Evolutionary conservation across 64 coral and sea anemone species (phyloP), one percentile per base, ranked within the genome.

Genomic region (Actinia tenebrosa): DNA sequence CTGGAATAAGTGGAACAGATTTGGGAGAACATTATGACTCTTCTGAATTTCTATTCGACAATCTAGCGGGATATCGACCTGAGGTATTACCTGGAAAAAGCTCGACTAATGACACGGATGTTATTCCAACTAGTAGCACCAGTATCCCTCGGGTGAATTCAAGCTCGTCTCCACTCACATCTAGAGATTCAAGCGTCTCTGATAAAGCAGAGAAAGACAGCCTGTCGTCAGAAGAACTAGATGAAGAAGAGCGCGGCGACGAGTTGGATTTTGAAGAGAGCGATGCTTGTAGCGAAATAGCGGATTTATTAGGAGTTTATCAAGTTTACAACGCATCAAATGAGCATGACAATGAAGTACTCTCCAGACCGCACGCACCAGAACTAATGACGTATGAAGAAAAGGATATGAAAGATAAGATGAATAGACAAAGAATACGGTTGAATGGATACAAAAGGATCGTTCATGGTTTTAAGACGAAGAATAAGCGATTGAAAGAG

Each of bases 351-450:
- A 18, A 62, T 64, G 43, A 53, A 3, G 2, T 37, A 53, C 79
- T 20, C 1, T 10, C 79, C 18, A 56, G 83, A 64, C 83, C 83
- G 1, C 83, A 85, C 14, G 56, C 55, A 3, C 83, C 83, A 53
- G 83, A 85, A 64, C 56, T 54, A 5, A 61, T 85, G 55, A 85
- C 83, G 8, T 85, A 62, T 54, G 83, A 85, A 64, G 83, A 85
- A 64, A 60, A 54, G 63, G 83, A 43, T 10, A 19, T 44, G 26
- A 56, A 10, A 60, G 60, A 85, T 44, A 26, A 85, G 17, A 30
- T 85, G 18, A 37, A 85, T 7, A 60, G 43, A 11, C 83, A 61
- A 43, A 64, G 54, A 64, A 44, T 22, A 54, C 53, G 53, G 19
- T 13, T 85, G 42, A 85, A 62, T 18, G 56, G 60, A 22, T 61